Base-by-base conservation (phyloP, 1,140 invertebrate species). In the Heliconius eleuchia region DNA sequence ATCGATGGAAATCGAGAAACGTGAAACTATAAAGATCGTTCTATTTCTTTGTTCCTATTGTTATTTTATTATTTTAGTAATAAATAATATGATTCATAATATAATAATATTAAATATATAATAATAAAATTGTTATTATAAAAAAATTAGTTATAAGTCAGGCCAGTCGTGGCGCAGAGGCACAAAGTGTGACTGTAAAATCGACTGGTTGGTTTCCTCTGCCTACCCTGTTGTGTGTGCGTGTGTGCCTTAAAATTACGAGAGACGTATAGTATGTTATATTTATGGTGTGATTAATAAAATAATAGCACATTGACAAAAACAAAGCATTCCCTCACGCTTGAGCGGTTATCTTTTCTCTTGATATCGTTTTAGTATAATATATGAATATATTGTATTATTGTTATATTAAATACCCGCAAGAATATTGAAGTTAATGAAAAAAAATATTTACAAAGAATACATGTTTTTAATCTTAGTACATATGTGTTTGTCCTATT, bases 281-380 rank as follows among this genome's bases (percentile, higher is more conserved):
- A 46, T 2, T 30, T 46, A 16, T 46, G 42, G 42, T 46, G 13
- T 52, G 18, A 16, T 52, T 52, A 52, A 57, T 57, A 66, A 66
- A 30, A 2, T 66, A 66, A 66, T 13, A 66, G 11, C 23, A 16
- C 16, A 66, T 66, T 27, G 3, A 66, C 2, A 66, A 66, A 66
- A 66, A 66, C 60, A 66, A 66, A 66, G 23, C 27, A 66, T 66
- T 66, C n/a, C 9, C 60, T 30, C 23, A 66, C 27, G 60, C 60
- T 13, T 27, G 23, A 66, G 3, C 11, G 60, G 23, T 66, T n/a
- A 16, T 0, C 60, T 66, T 66, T 66, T 66, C 60, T 66, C 60
- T 66, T 27, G 11, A 66, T 27, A 66, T 66, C 9, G 4, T 66
- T 66, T 66, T 27, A 27, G 30, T 66, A 27, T 46, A 42, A 13